Percentiles rank a stretch among this genome's conserved stretches.
Evolutionary conservation across 2,113 vertebrate species (phyloP).

Genomic region (Cercocebus atys): DNA sequence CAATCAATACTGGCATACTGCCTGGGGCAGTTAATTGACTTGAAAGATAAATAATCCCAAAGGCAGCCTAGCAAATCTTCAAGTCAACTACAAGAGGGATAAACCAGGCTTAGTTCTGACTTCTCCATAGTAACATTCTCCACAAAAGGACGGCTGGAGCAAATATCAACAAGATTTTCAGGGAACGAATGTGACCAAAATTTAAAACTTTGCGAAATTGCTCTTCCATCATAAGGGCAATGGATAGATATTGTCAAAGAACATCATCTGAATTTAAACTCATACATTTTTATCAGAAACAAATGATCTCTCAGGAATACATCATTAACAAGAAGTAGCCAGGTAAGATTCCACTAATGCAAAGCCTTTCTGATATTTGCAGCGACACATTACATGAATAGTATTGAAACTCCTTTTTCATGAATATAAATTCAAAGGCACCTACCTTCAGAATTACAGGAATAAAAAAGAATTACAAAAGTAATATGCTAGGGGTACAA

Average conservation of each 20-base stretch:
- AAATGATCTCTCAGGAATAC: neutral
- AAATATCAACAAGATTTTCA: neutral
- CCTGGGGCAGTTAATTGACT: constrained; percentile 14
- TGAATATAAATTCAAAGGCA: neutral
- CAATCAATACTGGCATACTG: constrained; percentile 12
- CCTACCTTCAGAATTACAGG: neutral
- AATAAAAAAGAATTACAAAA: neutral
- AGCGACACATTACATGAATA: neutral
- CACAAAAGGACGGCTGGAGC: neutral
- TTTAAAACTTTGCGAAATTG: neutral
- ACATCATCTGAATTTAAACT: neutral
- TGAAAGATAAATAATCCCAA: constrained; percentile 29
- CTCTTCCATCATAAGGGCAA: neutral
- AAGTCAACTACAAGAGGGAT: neutral
- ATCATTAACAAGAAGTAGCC: neutral
- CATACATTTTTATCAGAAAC: neutral
- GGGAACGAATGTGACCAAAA: neutral
- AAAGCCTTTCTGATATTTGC: neutral
- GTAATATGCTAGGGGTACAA: neutral
- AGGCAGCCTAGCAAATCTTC: neutral
- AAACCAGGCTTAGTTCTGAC: neutral
- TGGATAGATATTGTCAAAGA: neutral
- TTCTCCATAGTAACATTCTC: neutral
- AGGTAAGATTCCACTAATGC: neutral
- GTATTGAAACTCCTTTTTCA: neutral